Conservation (phyloP, 2,797 vertebrate species). For the Thunnus albacares region DNA sequence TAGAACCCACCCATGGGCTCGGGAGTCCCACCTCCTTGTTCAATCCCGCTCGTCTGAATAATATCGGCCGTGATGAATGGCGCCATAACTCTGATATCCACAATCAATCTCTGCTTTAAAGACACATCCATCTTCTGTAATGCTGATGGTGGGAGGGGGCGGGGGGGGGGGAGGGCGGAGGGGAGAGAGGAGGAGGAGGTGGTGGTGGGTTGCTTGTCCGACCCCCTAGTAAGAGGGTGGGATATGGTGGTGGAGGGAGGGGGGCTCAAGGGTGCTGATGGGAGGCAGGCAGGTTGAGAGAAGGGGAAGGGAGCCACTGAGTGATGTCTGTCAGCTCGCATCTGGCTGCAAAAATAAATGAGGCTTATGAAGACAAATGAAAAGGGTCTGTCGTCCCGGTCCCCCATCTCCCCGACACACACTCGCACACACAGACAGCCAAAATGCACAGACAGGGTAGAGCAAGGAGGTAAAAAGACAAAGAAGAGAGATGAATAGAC, state of each 20-base stretch:
- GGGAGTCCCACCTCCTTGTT: constrained; percentile 96
- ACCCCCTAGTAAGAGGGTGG: constrained; percentile 80
- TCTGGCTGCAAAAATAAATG: constrained; percentile 96
- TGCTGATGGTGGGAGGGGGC: constrained; percentile 89
- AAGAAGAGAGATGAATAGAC: constrained; percentile 25
- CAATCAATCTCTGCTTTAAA: constrained; percentile 99
- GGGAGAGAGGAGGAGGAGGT: constrained; percentile 16
- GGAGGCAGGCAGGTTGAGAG: constrained; percentile 70
- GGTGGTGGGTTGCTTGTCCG: constrained; percentile 84
- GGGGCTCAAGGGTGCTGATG: constrained; percentile 76
- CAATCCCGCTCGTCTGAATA: constrained; percentile 97
- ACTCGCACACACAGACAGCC: constrained; percentile 19
- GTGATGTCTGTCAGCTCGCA: constrained; percentile 96
- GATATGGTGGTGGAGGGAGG: constrained; percentile 55
- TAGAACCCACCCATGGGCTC: constrained; percentile 76
- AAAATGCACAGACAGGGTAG: constrained; percentile 5
- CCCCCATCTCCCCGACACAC: constrained; percentile 21
- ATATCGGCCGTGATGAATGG: constrained; percentile 98
- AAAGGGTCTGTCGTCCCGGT: constrained; percentile 73
- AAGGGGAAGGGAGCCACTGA: constrained; percentile 78
- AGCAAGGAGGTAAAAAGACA: constrained; percentile 74
- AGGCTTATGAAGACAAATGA: constrained; percentile 95
- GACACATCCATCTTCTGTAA: constrained; percentile 98
- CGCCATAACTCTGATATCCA: constrained; percentile 98
- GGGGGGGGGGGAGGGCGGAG: constrained; percentile 48